Conservation (phyloP, 2,113 vertebrate genomes). For the Forbesichthys papilliferus region DNA sequence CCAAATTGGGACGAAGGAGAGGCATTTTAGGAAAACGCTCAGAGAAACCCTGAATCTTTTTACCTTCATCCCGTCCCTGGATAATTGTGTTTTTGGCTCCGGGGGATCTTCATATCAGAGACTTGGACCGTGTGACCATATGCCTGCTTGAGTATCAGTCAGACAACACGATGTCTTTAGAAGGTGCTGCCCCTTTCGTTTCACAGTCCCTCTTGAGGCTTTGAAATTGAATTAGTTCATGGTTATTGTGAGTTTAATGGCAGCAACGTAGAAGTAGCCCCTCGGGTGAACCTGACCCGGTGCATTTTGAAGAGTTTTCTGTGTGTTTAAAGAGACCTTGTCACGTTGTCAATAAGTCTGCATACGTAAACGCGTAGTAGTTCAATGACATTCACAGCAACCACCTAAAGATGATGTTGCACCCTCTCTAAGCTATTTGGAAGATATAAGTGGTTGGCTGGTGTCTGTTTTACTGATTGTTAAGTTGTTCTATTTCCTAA, state of each 20-base stretch:
- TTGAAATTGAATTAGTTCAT: slow-evolving; percentile 21
- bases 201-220: slow-evolving; percentile 15
- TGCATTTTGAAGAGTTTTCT: slow-evolving; percentile 32
- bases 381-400: slow-evolving; percentile 70
- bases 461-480: slow-evolving; percentile 76
- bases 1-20: slow-evolving; percentile 75
- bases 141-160: slow-evolving; percentile 32
- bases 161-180: slow-evolving; percentile 14
- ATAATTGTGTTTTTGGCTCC: slow-evolving; percentile 59
- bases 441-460: slow-evolving; percentile 65
- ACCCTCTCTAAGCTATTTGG: slow-evolving; percentile 65
- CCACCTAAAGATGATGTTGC: slow-evolving; percentile 71
- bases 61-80: slow-evolving; percentile 61
- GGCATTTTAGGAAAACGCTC: slow-evolving; percentile 67
- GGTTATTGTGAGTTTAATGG: slow-evolving; percentile 21
- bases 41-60: slow-evolving; percentile 51
- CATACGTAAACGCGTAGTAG: slow-evolving; percentile 64
- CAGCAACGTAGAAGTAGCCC: slow-evolving; percentile 29
- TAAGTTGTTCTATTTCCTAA: slow-evolving; percentile 73
- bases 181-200: slow-evolving; percentile 9
- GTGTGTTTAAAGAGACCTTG: slow-evolving; percentile 63
- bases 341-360: slow-evolving; percentile 63
- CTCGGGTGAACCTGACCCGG: slow-evolving; percentile 42
- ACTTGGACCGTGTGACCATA: slow-evolving; percentile 30
- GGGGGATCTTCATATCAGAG: slow-evolving; percentile 45